These are phyloP conservation scores for Brachyptera risi DNA, from an alignment of 2,888 invertebrate species.

Conservation along the genomic window DNA sequence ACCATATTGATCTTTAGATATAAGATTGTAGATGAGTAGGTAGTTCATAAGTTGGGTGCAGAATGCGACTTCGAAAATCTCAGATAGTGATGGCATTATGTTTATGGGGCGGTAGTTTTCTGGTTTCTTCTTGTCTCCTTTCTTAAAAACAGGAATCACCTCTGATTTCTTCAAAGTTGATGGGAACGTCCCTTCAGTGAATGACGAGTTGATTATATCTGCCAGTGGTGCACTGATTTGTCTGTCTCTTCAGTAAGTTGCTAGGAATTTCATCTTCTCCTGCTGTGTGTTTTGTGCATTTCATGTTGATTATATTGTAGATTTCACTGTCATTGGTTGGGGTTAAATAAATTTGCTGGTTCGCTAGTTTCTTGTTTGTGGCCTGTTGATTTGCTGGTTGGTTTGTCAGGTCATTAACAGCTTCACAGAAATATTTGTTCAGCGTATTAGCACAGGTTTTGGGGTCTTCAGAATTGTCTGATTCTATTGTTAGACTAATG, in stretches of 20 bases:
- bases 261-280: neutral
- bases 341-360: too few relatives aligned
- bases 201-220: conserved; percentile 3
- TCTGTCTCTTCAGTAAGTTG: too few relatives aligned
- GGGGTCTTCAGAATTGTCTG: too few relatives aligned
- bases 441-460: too few relatives aligned
- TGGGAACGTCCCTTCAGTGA: too few relatives aligned
- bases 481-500: too few relatives aligned
- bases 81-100: neutral
- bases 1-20: neutral
- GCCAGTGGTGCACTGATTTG: neutral
- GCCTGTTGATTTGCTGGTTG: too few relatives aligned
- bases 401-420: too few relatives aligned
- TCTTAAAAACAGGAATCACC: neutral
- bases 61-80: conserved; percentile 4
- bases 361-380: too few relatives aligned
- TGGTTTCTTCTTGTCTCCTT: neutral
- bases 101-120: conserved; percentile 7
- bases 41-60: conserved; percentile 1
- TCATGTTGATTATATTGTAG: too few relatives aligned
- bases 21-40: neutral
- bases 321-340: too few relatives aligned
- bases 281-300: neutral
- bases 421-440: too few relatives aligned
- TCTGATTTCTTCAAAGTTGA: neutral